These are phyloP conservation scores for Slavum lentiscoides DNA, from an alignment of 2,888 invertebrate species.

Conservation along the genomic window DNA sequence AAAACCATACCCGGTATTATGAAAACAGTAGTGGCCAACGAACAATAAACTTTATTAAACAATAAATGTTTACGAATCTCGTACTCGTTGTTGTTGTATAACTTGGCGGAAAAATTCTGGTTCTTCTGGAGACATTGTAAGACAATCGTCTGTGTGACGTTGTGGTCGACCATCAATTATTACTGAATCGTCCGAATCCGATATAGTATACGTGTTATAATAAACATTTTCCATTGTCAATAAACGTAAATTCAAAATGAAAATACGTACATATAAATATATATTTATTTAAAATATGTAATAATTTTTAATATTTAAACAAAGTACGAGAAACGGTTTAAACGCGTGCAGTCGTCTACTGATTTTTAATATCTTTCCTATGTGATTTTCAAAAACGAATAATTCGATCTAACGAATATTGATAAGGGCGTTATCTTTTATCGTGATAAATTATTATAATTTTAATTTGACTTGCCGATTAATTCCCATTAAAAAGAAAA, in stretches of 20 bases:
- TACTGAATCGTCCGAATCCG: constrained; percentile 38
- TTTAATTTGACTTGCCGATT: too few relatives aligned
- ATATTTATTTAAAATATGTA: background rate
- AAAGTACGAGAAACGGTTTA: too few relatives aligned
- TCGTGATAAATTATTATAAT: too few relatives aligned
- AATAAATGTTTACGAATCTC: background rate
- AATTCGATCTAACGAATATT: too few relatives aligned
- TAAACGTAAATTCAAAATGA: background rate
- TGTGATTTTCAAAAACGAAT: too few relatives aligned
- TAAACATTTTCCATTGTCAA: constrained; percentile 6
- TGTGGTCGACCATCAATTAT: background rate
- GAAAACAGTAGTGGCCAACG: background rate
- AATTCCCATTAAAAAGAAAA: too few relatives aligned
- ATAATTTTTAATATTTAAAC: too few relatives aligned
- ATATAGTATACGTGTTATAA: constrained; percentile 22
- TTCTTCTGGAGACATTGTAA: constrained; percentile 8
- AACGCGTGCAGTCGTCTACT: too few relatives aligned
- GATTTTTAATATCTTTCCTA: too few relatives aligned
- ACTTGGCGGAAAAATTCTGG: constrained; percentile 37
- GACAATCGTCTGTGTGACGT: background rate
- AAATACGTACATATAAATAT: background rate
- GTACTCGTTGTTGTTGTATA: constrained; percentile 3
- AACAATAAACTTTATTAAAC: background rate
- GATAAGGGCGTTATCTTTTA: too few relatives aligned
- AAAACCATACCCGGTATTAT: background rate